A percentile compares a stretch with the other conserved stretches of the same genome.
These are phyloP conservation scores for Mus minutoides DNA, from an alignment of 2,797 vertebrate genomes.

Conservation along the genomic window DNA sequence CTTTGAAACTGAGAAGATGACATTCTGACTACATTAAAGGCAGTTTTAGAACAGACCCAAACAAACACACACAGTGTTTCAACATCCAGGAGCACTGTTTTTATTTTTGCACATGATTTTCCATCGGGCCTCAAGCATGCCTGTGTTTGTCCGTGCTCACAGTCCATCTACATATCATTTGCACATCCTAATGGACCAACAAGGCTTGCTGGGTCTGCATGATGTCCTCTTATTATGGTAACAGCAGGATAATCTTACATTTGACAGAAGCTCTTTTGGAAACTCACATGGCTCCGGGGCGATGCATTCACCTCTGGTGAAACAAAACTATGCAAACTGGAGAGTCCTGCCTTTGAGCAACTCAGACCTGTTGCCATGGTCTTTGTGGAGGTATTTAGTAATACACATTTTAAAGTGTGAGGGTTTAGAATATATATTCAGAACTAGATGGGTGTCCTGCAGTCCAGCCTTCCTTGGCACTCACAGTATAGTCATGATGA, in stretches of 20 bases:
- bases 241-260: not conserved
- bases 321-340: not conserved
- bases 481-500: not conserved
- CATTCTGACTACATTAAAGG: conserved; percentile 41
- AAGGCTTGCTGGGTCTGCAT: not conserved
- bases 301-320: not conserved
- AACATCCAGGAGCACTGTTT: not conserved
- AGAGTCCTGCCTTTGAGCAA: not conserved
- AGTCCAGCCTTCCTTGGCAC: not conserved
- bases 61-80: not conserved
- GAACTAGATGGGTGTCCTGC: not conserved
- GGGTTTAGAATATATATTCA: not conserved
- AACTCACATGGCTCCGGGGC: not conserved
- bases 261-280: not conserved
- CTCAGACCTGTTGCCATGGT: not conserved
- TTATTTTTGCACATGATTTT: conserved; percentile 51
- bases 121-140: conserved; percentile 7
- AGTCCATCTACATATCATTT: conserved; percentile 33
- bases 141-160: conserved; percentile 18
- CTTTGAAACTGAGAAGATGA: conserved; percentile 37
- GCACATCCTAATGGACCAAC: conserved; percentile 1
- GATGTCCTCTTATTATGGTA: conserved; percentile 43
- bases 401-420: not conserved
- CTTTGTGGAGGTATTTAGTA: not conserved
- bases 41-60: not conserved